phyloP scores from a whole-genome alignment of 2,113 vertebrate genomes.

The Aegithalos caudatus region DNA sequence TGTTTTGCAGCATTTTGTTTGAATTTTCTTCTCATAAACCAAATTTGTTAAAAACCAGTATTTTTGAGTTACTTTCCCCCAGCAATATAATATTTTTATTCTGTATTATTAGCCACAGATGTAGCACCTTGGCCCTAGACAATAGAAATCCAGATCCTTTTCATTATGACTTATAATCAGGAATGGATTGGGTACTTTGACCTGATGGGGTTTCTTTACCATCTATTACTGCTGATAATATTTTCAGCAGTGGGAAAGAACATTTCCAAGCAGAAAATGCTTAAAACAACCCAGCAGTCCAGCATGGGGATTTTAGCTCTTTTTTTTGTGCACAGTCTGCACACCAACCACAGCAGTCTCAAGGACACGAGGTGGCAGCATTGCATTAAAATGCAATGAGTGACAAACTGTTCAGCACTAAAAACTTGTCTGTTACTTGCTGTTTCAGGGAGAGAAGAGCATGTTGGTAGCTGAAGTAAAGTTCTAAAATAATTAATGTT shows the following conservation, averaged over 20 bases:
- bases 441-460: neutral
- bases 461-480: neutral
- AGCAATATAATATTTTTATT: neutral
- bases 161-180: neutral
- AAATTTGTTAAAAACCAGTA: neutral
- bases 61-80: neutral
- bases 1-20: neutral
- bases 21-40: slow-evolving; percentile 4
- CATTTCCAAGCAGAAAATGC: neutral
- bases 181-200: neutral
- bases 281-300: neutral
- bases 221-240: rapidly evolving
- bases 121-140: neutral
- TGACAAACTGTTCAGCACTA: neutral
- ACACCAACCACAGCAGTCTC: neutral
- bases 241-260: neutral
- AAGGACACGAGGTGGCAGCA: slow-evolving; percentile 67
- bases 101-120: neutral
- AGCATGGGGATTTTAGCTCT: neutral
- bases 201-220: neutral
- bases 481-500: neutral
- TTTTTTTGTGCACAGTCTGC: too few species aligned
- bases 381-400: neutral
- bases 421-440: neutral
- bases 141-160: neutral